Conservation (phyloP, 2,888 invertebrate species). For the Adineta ricciae region DNA sequence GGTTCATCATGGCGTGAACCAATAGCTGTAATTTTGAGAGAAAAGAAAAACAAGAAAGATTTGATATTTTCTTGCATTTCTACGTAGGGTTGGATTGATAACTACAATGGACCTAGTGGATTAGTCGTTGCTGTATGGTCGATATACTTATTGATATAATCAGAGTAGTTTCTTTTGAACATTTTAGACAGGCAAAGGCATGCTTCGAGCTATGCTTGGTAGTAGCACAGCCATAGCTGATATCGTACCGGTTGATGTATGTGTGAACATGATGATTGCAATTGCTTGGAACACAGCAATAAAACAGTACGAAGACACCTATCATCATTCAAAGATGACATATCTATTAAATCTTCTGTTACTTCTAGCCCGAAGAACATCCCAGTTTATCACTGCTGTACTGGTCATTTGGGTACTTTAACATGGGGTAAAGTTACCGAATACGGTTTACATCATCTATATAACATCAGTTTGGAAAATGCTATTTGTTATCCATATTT, state of each 20-base stretch:
- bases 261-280: conserved; percentile 74
- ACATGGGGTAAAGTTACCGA: conserved; percentile 28
- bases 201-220: conserved; percentile 71
- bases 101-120: conserved; percentile 84
- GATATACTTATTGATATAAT: not conserved
- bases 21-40: conserved; percentile 42
- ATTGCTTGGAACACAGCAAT: conserved; percentile 68
- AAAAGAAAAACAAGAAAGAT: not conserved
- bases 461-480: conserved; percentile 64
- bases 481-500: conserved; percentile 64
- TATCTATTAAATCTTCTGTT: not conserved
- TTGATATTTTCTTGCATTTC: not conserved
- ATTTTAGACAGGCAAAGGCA: conserved; percentile 61
- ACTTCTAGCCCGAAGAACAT: conserved; percentile 10
- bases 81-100: conserved; percentile 75
- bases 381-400: conserved; percentile 30
- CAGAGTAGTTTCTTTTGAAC: not conserved
- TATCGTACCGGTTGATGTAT: conserved; percentile 80
- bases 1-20: conserved; percentile 60
- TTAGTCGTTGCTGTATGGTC: conserved; percentile 49
- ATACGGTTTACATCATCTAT: conserved; percentile 24
- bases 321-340: conserved; percentile 50
- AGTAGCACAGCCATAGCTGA: conserved; percentile 67
- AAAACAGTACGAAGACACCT: conserved; percentile 43
- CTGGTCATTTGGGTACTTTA: conserved; percentile 28